Percentiles rank a stretch among this genome's conserved stretches.
Evolutionary conservation across 2,797 vertebrate genomes (phyloP).

Genomic region (Ceyx erithaca): DNA sequence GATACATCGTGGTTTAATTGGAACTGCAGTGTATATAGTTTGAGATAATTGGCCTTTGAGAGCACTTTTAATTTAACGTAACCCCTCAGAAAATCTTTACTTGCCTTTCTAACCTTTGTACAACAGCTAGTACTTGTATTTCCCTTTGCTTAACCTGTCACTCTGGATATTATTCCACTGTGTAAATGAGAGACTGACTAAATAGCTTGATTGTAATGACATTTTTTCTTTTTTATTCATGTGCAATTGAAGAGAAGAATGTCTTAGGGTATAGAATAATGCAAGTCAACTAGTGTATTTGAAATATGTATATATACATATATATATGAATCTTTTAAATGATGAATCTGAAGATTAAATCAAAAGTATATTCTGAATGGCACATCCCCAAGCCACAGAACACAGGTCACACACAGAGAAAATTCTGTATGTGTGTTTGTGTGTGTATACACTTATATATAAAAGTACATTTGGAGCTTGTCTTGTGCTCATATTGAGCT

Average conservation of each 20-base stretch:
- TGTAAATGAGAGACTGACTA: background rate
- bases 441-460: background rate
- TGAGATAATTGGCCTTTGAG: background rate
- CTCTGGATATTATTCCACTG: accelerated
- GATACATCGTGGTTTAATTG: background rate
- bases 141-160: background rate
- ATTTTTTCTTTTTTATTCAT: background rate
- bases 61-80: background rate
- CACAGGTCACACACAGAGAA: background rate
- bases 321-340: background rate
- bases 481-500: background rate
- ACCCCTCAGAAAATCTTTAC: background rate
- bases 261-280: background rate
- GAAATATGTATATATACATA: background rate
- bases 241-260: background rate
- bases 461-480: background rate
- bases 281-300: background rate
- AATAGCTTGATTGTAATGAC: background rate
- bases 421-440: background rate
- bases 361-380: background rate
- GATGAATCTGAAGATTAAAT: background rate
- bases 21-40: background rate
- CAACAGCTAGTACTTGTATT: background rate
- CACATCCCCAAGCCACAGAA: background rate
- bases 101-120: background rate